A percentile compares a stretch with the other conserved stretches of the same genome.
Evolutionary conservation across 2,888 invertebrate genomes (phyloP).

Genomic region (Allolobophora icterica): DNA sequence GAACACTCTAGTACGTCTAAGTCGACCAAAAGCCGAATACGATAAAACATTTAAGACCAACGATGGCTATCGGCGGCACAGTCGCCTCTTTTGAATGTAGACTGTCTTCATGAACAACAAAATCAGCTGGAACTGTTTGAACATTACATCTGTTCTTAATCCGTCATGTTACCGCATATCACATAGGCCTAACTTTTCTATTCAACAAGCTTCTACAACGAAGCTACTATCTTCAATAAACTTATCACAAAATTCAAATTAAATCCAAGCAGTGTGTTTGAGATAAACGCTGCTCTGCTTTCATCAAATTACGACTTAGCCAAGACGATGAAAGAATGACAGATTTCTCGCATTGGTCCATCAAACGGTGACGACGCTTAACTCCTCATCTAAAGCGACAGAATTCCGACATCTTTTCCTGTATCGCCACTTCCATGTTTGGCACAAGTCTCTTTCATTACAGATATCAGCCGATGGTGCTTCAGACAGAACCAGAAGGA

Average conservation of each 20-base stretch:
- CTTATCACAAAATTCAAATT: background rate
- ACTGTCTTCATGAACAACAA: no score
- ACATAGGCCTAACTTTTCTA: no score
- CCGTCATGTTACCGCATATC: background rate
- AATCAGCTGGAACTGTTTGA: background rate
- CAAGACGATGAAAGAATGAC: background rate
- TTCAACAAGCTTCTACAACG: background rate
- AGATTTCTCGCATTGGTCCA: background rate
- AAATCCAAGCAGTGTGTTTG: background rate
- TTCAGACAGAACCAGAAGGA: background rate
- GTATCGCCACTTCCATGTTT: background rate
- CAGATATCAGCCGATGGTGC: background rate
- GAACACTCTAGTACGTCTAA: background rate
- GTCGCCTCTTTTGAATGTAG: background rate
- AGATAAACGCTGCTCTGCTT: background rate
- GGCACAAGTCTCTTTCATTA: background rate
- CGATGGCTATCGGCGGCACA: background rate
- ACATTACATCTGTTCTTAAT: background rate
- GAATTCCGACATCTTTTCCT: background rate
- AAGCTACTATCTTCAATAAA: no score
- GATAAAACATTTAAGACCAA: background rate
- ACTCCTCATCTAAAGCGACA: background rate
- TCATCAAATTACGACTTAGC: background rate
- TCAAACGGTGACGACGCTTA: background rate
- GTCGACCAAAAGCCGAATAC: background rate